These are phyloP conservation scores for Melangyna quadrimaculata DNA, from an alignment of 2,888 invertebrate genomes.

Conservation along the genomic window DNA sequence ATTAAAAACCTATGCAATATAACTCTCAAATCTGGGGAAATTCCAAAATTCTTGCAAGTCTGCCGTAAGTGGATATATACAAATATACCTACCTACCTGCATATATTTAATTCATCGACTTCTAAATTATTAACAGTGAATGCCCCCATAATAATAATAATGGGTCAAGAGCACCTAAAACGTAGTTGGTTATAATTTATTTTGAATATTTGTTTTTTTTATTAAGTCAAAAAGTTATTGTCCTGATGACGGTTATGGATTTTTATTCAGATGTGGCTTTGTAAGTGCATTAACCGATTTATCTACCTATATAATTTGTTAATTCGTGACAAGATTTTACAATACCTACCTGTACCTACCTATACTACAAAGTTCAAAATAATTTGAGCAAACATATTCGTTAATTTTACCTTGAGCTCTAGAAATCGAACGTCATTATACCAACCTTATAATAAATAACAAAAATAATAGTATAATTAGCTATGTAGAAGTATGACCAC, in stretches of 20 bases:
- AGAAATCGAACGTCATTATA: neutral
- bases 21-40: too few relatives aligned
- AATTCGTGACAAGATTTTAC: neutral
- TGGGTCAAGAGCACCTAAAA: neutral
- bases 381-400: neutral
- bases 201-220: neutral
- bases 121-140: neutral
- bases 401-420: neutral
- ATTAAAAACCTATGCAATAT: too few relatives aligned
- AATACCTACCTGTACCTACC: too few relatives aligned
- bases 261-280: neutral
- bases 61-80: too few relatives aligned
- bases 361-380: neutral
- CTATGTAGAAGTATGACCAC: neutral
- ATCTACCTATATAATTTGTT: neutral
- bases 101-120: neutral
- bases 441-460: neutral
- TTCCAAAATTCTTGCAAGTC: too few relatives aligned
- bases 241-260: neutral
- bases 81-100: too few relatives aligned
- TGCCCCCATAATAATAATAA: neutral
- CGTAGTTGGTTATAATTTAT: neutral
- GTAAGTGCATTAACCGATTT: slow-evolving; percentile 4
- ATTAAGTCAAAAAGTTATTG: neutral
- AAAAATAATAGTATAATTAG: neutral